Conservation (phyloP, 2,888 invertebrate species). For the Ernsta delagoae region DNA sequence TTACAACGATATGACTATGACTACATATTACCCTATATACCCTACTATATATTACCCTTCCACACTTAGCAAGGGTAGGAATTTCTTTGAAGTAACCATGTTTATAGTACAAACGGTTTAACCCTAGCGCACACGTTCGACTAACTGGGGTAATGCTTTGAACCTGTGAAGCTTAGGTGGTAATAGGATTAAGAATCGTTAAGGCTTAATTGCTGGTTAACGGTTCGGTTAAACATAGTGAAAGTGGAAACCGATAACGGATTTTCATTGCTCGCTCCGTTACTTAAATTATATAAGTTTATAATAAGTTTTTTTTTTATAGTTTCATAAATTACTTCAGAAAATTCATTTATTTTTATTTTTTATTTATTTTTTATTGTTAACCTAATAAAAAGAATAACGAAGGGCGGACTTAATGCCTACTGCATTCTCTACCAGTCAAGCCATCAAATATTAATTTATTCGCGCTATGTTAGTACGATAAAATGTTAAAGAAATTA, state of each 20-base stretch:
- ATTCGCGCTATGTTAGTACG: no score
- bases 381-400: no score
- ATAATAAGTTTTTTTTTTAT: no score
- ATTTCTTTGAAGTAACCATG: conserved; percentile 6
- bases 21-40: no score
- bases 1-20: no score
- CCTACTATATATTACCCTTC: not conserved
- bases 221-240: conserved; percentile 1
- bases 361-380: no score
- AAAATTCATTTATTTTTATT: no score
- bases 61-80: not conserved
- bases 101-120: conserved; percentile 5
- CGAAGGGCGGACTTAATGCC: no score
- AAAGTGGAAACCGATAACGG: not conserved
- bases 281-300: not conserved
- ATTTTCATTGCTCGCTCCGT: not conserved
- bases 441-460: no score
- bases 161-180: conserved; percentile 25
- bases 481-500: no score
- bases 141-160: conserved; percentile 30
- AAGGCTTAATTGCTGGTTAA: conserved; percentile 12
- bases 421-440: no score
- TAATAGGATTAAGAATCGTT: conserved; percentile 29
- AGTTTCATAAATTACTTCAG: no score
- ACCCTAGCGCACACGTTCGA: conserved; percentile 23